Evolutionary conservation across 2,888 invertebrate genomes (phyloP).

Genomic region (Lymantria monacha): DNA sequence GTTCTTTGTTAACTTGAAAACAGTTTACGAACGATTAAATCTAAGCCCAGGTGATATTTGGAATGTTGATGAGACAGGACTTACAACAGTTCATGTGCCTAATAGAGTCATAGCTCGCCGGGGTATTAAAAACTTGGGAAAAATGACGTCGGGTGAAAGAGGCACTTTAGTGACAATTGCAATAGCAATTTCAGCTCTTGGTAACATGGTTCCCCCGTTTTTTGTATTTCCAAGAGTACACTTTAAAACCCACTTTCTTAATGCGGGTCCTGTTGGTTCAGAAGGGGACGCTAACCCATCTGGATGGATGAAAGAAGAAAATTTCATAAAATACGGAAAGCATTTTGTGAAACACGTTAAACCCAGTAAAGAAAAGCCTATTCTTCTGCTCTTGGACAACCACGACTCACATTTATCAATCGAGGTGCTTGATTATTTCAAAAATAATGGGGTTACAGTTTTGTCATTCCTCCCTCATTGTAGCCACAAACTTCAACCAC

Average conservation of each 20-base stretch:
- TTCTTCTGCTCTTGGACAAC: slow-evolving; percentile 2
- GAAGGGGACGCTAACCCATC: slow-evolving; percentile 9
- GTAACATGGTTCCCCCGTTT: slow-evolving; percentile 10
- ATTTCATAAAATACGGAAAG: neutral
- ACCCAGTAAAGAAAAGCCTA: neutral
- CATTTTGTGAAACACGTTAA: slow-evolving; percentile 3
- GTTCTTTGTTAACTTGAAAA: slow-evolving; percentile 11
- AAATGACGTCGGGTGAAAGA: slow-evolving; percentile 4
- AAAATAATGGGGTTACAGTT: slow-evolving; percentile 1
- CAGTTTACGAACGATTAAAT: slow-evolving; percentile 5
- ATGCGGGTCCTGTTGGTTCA: slow-evolving; percentile 4
- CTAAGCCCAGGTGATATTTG: slow-evolving; percentile 12
- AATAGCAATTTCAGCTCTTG: slow-evolving; percentile 4
- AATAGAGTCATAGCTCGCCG: slow-evolving; percentile 1
- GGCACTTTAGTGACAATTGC: slow-evolving; percentile 11
- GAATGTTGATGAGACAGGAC: slow-evolving; percentile 17
- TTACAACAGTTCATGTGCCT: slow-evolving; percentile 12
- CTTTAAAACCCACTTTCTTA: neutral
- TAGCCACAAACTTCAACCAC: slow-evolving; percentile 1
- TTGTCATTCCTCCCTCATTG: slow-evolving; percentile 2
- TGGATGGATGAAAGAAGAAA: slow-evolving; percentile 3
- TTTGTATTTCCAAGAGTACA: slow-evolving; percentile 8
- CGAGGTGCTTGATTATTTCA: neutral
- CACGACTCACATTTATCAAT: slow-evolving; percentile 4
- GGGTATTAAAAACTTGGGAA: neutral